phyloP scores from a whole-genome alignment of 2,113 vertebrate genomes.

The Mastomys natalensis region DNA sequence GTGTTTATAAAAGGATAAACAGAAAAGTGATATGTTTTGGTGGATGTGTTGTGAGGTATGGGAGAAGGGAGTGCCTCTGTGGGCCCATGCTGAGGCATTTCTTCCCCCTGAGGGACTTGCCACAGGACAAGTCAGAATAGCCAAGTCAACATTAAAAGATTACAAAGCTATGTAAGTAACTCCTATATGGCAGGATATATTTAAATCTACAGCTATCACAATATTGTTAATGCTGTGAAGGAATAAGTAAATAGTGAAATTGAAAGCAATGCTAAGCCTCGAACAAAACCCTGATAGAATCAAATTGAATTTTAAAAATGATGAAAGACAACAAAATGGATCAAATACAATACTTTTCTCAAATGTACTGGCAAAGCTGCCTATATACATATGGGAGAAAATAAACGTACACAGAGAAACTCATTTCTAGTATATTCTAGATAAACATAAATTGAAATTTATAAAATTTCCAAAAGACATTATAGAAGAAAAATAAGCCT shows the following conservation, averaged over 20 bases:
- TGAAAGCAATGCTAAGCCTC: neutral
- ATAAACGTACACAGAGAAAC: neutral
- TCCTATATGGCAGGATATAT: neutral
- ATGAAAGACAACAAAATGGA: neutral
- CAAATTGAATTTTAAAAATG: neutral
- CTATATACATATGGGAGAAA: neutral
- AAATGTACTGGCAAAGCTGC: fast-evolving
- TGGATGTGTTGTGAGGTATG: too few relatives aligned
- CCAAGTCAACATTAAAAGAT: neutral
- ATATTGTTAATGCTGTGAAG: neutral
- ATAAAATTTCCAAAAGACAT: neutral
- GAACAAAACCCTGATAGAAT: neutral
- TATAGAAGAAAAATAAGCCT: neutral
- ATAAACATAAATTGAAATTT: neutral
- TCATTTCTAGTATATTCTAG: neutral
- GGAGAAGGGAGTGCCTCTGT: too few relatives aligned
- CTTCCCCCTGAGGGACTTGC: too few relatives aligned
- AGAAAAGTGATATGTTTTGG: too few relatives aligned
- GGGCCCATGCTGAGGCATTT: too few relatives aligned
- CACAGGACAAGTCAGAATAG: neutral
- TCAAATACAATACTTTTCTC: neutral
- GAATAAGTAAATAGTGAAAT: neutral
- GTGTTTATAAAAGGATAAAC: neutral
- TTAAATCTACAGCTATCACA: neutral
- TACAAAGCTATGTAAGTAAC: neutral